Base-by-base conservation (phyloP, 2,797 vertebrate genomes). In the Ambastaia sidthimunki region DNA sequence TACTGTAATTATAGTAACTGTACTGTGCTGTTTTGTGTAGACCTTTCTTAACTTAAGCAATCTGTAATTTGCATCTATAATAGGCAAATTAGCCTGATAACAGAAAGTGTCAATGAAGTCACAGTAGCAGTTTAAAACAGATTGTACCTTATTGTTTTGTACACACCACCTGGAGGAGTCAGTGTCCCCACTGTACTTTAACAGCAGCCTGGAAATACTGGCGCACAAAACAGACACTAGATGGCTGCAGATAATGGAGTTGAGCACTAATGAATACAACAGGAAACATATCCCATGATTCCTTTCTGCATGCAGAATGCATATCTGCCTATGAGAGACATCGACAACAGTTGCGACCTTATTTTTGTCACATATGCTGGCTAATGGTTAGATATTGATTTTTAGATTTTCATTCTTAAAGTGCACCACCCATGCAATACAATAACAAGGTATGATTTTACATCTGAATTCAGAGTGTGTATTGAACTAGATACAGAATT, bases 201-300 rank as follows among this genome's bases (percentile, higher is more conserved):
- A 86, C 78, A 86, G 80, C 28, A 41, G 82, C 80, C 86, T 83
- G 68, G 82, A 86, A 89, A 90, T 92, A 92, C 91, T 88, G 92
- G 89, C 90, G 90, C 93, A 89, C 92, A 90, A 90, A 94, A 89
- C 91, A 90, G 88, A 94, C 93, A 94, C 94, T 94, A 94, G 94
- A 94, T 94, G 94, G 94, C 94, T 95, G 93, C 93, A 94, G 93
- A 94, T 93, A 95, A 94, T 94, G 93, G 90, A 92, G 88, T 90
- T 93, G 91, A 92, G 87, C 86, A 90, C 88, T 79, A 83, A 82
- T 77, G 50, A 83, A 68, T 69, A 44, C 66, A 19, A 6, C 62
- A 12, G 5, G 23, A 4, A 47, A 23, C 13, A 2, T 28, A 21
- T 71, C 54, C 76, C 68, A n/a, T 63, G 10, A 54, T 71, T 71